Conservation (phyloP, 2,888 invertebrate species). For the Zaprionus bogoriensis region DNA sequence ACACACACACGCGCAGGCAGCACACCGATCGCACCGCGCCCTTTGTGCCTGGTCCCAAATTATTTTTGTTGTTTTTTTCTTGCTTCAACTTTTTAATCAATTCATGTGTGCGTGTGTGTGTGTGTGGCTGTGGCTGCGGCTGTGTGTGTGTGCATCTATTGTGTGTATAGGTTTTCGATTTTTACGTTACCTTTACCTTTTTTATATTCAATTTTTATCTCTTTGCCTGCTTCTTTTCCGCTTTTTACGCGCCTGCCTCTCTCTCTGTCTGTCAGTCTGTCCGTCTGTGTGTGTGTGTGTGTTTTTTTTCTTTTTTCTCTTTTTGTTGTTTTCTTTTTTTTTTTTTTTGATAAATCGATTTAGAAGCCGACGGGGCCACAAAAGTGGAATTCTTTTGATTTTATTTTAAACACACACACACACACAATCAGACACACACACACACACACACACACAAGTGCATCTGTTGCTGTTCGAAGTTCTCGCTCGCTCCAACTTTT, state of each 20-base stretch:
- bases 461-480: slow-evolving; percentile 26
- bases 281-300: too few species aligned
- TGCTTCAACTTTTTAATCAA: slow-evolving; percentile 73
- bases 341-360: slow-evolving; percentile 78
- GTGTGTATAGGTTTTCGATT: slow-evolving; percentile 74
- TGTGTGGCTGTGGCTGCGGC: slow-evolving; percentile 7
- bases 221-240: slow-evolving; percentile 77
- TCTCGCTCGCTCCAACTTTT: slow-evolving; percentile 18
- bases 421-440: slow-evolving; percentile 18
- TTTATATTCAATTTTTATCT: slow-evolving; percentile 77
- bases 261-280: neutral
- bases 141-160: slow-evolving; percentile 65
- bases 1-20: neutral
- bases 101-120: slow-evolving; percentile 51
- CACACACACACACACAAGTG: slow-evolving; percentile 6
- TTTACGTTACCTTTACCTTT: slow-evolving; percentile 71
- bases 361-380: slow-evolving; percentile 77
- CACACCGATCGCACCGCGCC: slow-evolving; percentile 46
- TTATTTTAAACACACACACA: slow-evolving; percentile 58
- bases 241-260: slow-evolving; percentile 50
- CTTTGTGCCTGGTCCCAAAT: slow-evolving; percentile 55
- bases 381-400: slow-evolving; percentile 79
- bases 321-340: slow-evolving; percentile 47
- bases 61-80: slow-evolving; percentile 37
- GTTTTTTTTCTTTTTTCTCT: slow-evolving; percentile 4